A percentile compares a stretch with the other conserved stretches of the same genome.
These are phyloP conservation scores for Acholoe squamosa DNA, from an alignment of 2,888 invertebrate genomes.

Conservation along the genomic window DNA sequence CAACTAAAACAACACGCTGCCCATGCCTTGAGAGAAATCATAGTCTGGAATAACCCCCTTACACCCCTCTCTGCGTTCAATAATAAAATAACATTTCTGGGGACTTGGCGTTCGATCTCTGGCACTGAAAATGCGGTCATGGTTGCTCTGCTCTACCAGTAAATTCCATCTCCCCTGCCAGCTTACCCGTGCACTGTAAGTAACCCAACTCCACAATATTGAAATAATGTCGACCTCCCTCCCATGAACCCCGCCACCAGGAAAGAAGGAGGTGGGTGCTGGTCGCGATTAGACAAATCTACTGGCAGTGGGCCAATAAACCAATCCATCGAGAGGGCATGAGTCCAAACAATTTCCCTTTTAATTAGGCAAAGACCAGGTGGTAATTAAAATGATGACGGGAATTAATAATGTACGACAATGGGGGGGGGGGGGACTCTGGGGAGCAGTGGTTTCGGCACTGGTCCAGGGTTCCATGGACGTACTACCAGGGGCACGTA, in stretches of 20 bases:
- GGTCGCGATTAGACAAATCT: constrained; percentile 54
- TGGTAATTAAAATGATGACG: constrained; percentile 59
- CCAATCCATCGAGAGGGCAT: constrained; percentile 51
- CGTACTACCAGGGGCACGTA: neutral
- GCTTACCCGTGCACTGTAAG: neutral
- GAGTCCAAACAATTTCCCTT: constrained; percentile 60
- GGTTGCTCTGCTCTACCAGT: no score
- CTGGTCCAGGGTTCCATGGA: constrained; percentile 23
- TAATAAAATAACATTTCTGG: no score
- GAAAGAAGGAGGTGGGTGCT: neutral
- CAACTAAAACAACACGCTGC: no score
- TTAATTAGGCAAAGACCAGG: constrained; percentile 59
- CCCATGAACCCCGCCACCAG: neutral
- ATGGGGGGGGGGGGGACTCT: constrained; percentile 28
- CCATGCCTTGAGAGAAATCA: no score
- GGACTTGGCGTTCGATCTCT: no score
- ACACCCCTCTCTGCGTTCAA: no score
- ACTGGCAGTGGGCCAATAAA: constrained; percentile 38
- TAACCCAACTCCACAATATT: neutral
- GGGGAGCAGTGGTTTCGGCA: constrained; percentile 36
- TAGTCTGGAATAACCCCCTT: no score
- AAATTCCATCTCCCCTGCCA: no score
- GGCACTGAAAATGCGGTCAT: no score
- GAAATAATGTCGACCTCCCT: neutral
- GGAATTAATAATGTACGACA: constrained; percentile 49